Percentiles rank a stretch among this genome's conserved stretches.
phyloP scores from a whole-genome alignment of 2,113 vertebrate species.

The Aphelocoma coerulescens region DNA sequence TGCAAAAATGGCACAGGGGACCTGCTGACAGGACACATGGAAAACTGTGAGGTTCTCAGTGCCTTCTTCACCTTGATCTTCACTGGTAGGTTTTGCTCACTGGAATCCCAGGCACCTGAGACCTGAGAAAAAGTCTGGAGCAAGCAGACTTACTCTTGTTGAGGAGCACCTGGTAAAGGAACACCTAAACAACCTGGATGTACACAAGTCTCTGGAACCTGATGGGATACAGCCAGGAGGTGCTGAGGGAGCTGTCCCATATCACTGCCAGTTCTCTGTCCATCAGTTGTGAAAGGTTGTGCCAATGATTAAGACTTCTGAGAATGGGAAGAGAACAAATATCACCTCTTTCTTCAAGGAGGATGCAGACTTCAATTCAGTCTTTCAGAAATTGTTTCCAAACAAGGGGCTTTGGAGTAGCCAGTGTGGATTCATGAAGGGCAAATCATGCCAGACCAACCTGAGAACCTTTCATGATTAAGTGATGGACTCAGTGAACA shows the following conservation, averaged over 20 bases:
- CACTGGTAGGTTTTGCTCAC: neutral
- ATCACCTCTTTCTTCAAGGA: neutral
- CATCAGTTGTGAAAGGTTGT: neutral
- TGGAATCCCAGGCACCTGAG: neutral
- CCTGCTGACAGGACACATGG: neutral
- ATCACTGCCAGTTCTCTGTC: neutral
- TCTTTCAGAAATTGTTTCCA: neutral
- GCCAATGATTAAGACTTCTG: neutral
- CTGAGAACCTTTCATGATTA: neutral
- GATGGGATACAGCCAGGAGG: neutral
- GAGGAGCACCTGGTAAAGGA: neutral
- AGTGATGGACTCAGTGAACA: neutral
- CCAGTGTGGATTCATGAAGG: neutral
- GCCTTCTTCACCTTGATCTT: neutral
- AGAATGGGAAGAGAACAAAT: neutral
- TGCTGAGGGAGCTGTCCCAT: neutral
- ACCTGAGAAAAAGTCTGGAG: neutral
- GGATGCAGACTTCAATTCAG: neutral
- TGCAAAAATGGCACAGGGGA: neutral
- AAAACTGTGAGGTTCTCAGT: fast-evolving
- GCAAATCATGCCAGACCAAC: neutral
- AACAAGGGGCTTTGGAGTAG: neutral
- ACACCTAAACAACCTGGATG: neutral
- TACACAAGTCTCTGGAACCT: neutral
- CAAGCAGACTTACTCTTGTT: neutral